Conservation (phyloP, 1,140 invertebrate species). For the Trissolcus basalis region DNA sequence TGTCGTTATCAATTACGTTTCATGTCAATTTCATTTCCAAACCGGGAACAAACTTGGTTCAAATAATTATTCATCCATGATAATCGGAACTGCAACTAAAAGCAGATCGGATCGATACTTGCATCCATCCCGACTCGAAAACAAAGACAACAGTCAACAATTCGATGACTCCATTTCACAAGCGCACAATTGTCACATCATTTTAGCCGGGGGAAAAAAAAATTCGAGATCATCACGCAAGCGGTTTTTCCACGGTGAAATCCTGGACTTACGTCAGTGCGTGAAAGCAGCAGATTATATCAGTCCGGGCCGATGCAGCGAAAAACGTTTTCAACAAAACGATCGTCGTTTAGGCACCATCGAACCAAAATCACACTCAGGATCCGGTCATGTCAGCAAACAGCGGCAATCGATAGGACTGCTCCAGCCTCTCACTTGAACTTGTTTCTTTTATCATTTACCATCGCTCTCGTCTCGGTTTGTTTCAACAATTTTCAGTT, state of each 20-base stretch:
- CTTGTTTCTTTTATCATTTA: not conserved
- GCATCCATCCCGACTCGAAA: too few relatives aligned
- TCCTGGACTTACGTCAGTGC: slow-evolving; percentile 37
- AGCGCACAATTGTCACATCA: too few relatives aligned
- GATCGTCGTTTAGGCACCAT: slow-evolving; percentile 16
- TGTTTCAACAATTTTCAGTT: not conserved
- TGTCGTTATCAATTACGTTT: too few relatives aligned
- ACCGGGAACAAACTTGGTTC: too few relatives aligned
- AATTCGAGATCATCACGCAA: too few relatives aligned
- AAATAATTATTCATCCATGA: too few relatives aligned
- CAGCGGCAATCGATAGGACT: not conserved
- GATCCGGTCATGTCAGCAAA: slow-evolving; percentile 17
- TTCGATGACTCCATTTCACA: too few relatives aligned
- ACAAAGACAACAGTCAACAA: too few relatives aligned
- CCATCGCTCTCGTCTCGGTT: not conserved
- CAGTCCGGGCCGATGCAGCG: slow-evolving; percentile 17
- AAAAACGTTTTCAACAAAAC: slow-evolving; percentile 16
- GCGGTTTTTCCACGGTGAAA: slow-evolving; percentile 8
- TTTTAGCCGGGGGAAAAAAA: too few relatives aligned
- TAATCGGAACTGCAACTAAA: too few relatives aligned
- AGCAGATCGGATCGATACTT: too few relatives aligned
- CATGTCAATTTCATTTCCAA: too few relatives aligned
- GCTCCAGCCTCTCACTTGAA: not conserved
- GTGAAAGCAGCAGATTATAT: slow-evolving; percentile 44
- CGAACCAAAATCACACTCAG: slow-evolving; percentile 3